Base-by-base conservation (phyloP, 2,888 invertebrate species). In the Pocota personata region DNA sequence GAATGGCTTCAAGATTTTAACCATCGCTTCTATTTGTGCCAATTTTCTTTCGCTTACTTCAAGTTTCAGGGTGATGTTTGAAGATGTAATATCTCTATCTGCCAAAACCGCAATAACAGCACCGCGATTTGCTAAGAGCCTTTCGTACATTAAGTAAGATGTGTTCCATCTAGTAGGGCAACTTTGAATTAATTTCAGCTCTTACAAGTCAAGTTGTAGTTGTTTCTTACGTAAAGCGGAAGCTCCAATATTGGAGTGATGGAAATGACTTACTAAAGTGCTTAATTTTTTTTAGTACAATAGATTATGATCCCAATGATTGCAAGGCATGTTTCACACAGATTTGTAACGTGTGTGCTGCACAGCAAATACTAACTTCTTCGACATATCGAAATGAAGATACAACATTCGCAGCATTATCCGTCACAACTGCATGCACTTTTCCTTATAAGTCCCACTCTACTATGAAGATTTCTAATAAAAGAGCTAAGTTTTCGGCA, bases 51-150 rank as follows among this genome's bases (percentile, higher is more conserved):
- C 37, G 35, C 24, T 30, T 64, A 16, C 4, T 16, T 32, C 43
- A 8, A 64, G 43, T 32, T 46, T 62, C 62, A n/a, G 6, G 5
- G 32, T 6, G 3, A 32, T 4, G 5, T 5, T 46, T 46, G 43
- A 46, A 46, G 5, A 46, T 16, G 43, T 46, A 16, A 46, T 46
- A 46, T 46, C 43, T 46, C 43, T 16, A 46, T 46, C 43, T 46
- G 62, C 43, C 46, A 62, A 62, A 48, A 64, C 46, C 12, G 19
- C 46, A 48, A 64, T 16, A 30, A 64, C 43, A 46, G 46, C 32
- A 64, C 24, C n/a, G n/a, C n/a, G n/a, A n/a, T n/a, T n/a, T n/a
- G n/a, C n/a, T n/a, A n/a, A n/a, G n/a, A n/a, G n/a, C n/a, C n/a
- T n/a, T n/a, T n/a, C n/a, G n/a, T n/a, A n/a, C n/a, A n/a, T n/a